Evolutionary conservation across 2,797 vertebrate genomes (phyloP), one percentile per base, ranked within the genome.

Genomic region (Chaenodraco wilsoni): DNA sequence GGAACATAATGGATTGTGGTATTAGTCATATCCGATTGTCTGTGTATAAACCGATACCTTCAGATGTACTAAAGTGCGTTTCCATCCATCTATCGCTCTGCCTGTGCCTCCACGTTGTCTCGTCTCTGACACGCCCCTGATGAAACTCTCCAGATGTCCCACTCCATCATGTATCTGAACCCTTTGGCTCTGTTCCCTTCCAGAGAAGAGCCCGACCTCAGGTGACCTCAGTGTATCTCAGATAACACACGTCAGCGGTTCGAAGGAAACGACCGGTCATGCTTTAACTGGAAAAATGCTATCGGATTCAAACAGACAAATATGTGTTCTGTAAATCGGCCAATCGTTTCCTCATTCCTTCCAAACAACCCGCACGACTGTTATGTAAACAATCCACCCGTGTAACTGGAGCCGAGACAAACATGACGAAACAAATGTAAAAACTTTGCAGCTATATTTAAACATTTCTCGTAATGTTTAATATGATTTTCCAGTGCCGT

Each of bases 121-220:
- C 17, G 23, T 15, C 12, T 51, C 73, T 7, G 43, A 83, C 82
- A 79, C 74, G 45, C 76, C 81, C 81, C 56, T 49, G 65, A 66
- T 37, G 27, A 52, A 75, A 40, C 56, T 56, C 72, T 31, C 65
- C 84, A 88, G 81, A 88, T 89, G 83, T 82, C 70, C 72, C 77
- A 74, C 40, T 59, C 71, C 61, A 17, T 89, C 79, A 78, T 82
- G 58, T 80, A 64, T 83, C 69, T 4, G 55, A 61, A 78, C 12
- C 12, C 49, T 48, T 15, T 57, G 64, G 72, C 79, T 80, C 55
- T 1, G 49, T 14, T 70, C 37, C 2, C 31, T 17, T 27, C 55
- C 63, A 31, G 60, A 62, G 63, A 40, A 4, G 62, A 78, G 60
- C 49, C 15, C 55, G 76, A 48, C 74, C 76, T 83, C 60, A 37